A percentile compares a stretch with the other conserved stretches of the same genome.
phyloP scores from a whole-genome alignment of 2,888 invertebrate genomes.

The Cyrtodaria siliqua region DNA sequence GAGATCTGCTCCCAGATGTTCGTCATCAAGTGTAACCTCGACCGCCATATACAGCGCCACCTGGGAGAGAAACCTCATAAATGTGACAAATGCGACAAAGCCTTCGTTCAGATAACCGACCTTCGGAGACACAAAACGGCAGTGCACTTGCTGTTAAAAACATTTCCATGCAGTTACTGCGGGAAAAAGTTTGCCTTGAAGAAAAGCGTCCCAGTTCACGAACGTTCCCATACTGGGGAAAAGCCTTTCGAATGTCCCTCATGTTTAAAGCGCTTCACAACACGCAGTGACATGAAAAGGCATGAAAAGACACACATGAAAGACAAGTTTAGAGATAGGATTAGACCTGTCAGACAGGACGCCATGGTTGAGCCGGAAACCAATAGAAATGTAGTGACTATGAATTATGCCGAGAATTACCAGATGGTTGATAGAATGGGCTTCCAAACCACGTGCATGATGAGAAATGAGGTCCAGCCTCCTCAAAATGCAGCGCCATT shows the following conservation, averaged over 20 bases:
- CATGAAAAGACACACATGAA: background rate
- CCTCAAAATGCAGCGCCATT: background rate
- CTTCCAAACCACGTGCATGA: background rate
- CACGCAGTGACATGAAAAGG: constrained; percentile 1
- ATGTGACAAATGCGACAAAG: constrained; percentile 24
- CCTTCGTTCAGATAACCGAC: constrained; percentile 12
- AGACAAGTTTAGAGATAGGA: background rate
- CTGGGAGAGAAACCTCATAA: constrained; percentile 22
- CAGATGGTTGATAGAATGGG: background rate
- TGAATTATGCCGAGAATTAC: constrained; percentile 6
- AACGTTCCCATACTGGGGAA: constrained; percentile 3
- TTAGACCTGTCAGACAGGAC: background rate
- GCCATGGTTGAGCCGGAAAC: background rate
- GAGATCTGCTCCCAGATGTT: constrained; percentile 24
- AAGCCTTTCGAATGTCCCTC: background rate
- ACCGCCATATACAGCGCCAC: constrained; percentile 22
- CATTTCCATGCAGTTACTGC: constrained; percentile 15
- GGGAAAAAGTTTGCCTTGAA: constrained; percentile 18
- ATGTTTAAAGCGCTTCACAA: background rate
- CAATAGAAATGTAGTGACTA: background rate
- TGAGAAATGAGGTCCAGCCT: background rate
- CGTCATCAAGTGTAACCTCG: constrained; percentile 11
- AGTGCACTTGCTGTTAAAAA: constrained; percentile 9
- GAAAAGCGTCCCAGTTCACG: constrained; percentile 12
- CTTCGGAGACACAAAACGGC: constrained; percentile 13